Evolutionary conservation across 1,140 invertebrate genomes (phyloP).

Genomic region (Luehdorfia chinensis): DNA sequence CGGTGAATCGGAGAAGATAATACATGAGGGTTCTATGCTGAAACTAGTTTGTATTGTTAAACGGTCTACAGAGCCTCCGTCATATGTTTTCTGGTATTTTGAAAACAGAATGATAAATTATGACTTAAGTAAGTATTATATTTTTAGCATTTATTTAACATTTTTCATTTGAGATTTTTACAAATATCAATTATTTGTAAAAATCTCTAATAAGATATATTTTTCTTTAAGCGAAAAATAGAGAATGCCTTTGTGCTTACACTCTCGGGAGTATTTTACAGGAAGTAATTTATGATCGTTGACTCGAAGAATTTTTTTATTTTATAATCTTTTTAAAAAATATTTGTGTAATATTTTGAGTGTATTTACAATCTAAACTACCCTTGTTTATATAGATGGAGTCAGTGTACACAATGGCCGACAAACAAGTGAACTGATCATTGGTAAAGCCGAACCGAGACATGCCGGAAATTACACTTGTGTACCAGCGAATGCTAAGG

Average conservation of each 20-base stretch:
- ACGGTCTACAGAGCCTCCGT: constrained; percentile 88
- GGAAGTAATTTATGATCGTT: too few species aligned
- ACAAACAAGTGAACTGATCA: constrained; percentile 77
- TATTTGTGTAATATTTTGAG: too few species aligned
- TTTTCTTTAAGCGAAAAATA: too few species aligned
- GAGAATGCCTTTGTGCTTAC: too few species aligned
- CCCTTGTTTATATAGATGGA: constrained; percentile 68
- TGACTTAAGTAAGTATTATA: constrained; percentile 86
- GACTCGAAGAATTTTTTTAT: too few species aligned
- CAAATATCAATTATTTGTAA: too few species aligned
- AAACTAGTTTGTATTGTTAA: constrained; percentile 87
- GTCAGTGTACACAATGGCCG: constrained; percentile 69
- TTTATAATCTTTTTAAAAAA: too few species aligned
- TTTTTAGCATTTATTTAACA: too few species aligned
- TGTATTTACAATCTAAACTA: too few species aligned
- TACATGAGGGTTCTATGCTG: constrained; percentile 90
- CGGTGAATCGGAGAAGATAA: constrained; percentile 89
- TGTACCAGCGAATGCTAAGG: constrained; percentile 89
- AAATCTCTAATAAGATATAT: too few species aligned
- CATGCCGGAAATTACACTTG: constrained; percentile 95
- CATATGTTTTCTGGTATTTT: constrained; percentile 94
- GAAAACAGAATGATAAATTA: constrained; percentile 94
- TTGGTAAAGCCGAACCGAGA: constrained; percentile 65
- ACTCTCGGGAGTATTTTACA: too few species aligned
- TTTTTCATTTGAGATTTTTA: too few species aligned